Conservation (phyloP, 2,797 vertebrate genomes). For the Linurgus olivaceus region DNA sequence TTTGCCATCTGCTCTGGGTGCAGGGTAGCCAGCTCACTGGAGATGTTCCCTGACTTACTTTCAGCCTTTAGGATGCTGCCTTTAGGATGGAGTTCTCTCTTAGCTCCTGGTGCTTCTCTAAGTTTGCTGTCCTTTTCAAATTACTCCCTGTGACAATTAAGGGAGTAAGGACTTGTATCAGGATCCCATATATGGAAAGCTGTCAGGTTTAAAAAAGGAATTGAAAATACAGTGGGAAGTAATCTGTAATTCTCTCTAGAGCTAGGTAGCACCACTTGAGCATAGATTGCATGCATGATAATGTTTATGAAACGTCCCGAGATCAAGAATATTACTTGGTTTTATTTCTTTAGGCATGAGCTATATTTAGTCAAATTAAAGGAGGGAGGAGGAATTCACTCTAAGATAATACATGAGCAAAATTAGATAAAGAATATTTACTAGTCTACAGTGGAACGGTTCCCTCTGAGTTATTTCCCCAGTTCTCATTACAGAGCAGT, state of each 20-base stretch:
- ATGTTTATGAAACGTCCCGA: neutral
- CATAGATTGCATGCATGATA: neutral
- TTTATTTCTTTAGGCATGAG: conserved; percentile 26
- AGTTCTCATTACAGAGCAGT: conserved; percentile 1
- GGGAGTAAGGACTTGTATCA: neutral
- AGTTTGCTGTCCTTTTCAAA: neutral
- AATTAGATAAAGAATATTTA: conserved; percentile 15
- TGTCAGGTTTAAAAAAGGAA: neutral
- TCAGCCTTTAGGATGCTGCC: neutral
- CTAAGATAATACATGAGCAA: neutral
- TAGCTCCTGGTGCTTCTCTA: neutral
- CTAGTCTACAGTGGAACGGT: neutral
- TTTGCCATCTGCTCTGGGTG: neutral
- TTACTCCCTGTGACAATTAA: neutral
- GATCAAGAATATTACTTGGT: neutral
- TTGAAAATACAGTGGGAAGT: neutral
- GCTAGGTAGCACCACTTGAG: neutral
- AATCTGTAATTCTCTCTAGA: neutral
- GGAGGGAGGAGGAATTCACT: neutral
- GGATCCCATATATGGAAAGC: neutral
- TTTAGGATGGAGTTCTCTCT: neutral
- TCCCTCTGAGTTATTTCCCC: conserved; percentile 34
- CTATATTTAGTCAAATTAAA: conserved; percentile 14
- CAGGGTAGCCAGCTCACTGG: neutral
- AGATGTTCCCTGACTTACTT: neutral